Conservation (phyloP, 2,888 invertebrate species). For the Chymomyza caudatula region DNA sequence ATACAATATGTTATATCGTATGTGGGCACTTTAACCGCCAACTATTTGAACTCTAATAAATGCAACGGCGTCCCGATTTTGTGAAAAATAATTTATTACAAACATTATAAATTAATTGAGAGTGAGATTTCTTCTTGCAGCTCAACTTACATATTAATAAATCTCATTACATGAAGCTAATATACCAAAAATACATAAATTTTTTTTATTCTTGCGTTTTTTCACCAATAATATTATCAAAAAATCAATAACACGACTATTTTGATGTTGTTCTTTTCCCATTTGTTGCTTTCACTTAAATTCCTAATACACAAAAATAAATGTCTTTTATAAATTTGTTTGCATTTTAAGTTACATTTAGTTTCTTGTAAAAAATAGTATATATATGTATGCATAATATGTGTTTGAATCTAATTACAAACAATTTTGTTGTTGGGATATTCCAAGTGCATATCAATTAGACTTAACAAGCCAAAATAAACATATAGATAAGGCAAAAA, state of each 20-base stretch:
- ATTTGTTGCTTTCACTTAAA: conserved; percentile 40
- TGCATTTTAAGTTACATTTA: not conserved
- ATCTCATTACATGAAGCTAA: conserved; percentile 49
- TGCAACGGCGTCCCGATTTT: conserved; percentile 12
- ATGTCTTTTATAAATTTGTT: conserved; percentile 56
- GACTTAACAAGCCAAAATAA: conserved; percentile 56
- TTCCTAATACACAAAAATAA: conserved; percentile 62
- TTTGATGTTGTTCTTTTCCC: conserved; percentile 7
- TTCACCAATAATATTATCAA: conserved; percentile 23
- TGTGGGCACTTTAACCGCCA: not conserved
- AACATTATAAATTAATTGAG: conserved; percentile 61
- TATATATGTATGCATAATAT: conserved; percentile 15
- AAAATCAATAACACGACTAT: conserved; percentile 31
- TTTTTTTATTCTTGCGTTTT: not conserved
- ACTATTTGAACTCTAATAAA: not conserved
- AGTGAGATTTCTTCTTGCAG: conserved; percentile 45
- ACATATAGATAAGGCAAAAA: conserved; percentile 63
- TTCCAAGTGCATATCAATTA: conserved; percentile 15
- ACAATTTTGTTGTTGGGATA: too few species aligned
- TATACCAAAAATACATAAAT: conserved; percentile 26
- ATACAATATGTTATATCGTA: not conserved
- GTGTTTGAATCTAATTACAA: conserved; percentile 36
- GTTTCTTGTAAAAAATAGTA: conserved; percentile 22
- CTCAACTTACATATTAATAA: conserved; percentile 44
- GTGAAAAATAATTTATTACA: conserved; percentile 66